These are phyloP conservation scores for Watsonalla cultraria DNA, from an alignment of 2,888 invertebrate genomes.

Conservation along the genomic window DNA sequence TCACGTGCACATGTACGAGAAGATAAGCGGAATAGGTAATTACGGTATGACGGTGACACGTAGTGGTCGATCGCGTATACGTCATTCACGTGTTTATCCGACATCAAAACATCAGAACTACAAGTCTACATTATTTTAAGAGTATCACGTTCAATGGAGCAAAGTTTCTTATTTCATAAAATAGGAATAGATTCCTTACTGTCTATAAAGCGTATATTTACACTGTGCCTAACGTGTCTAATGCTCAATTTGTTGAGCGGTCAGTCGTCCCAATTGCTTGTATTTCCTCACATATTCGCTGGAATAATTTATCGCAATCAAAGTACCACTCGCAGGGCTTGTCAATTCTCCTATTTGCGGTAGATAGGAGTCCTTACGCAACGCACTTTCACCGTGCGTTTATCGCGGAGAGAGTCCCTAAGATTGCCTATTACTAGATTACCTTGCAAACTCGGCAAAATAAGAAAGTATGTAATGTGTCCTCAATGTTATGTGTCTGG, in stretches of 20 bases:
- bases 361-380: constrained; percentile 62
- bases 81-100: too few relatives aligned
- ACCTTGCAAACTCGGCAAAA: constrained; percentile 64
- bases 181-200: too few relatives aligned
- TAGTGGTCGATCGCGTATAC: too few relatives aligned
- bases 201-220: too few relatives aligned
- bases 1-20: too few relatives aligned
- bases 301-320: constrained; percentile 37
- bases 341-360: constrained; percentile 63
- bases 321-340: constrained; percentile 16
- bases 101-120: too few relatives aligned
- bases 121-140: too few relatives aligned
- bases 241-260: constrained; percentile 26
- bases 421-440: constrained; percentile 72
- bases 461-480: constrained; percentile 59
- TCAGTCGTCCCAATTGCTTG: constrained; percentile 23
- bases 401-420: constrained; percentile 62
- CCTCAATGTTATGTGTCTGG: constrained; percentile 29
- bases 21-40: too few relatives aligned
- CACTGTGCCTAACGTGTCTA: constrained; percentile 18
- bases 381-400: constrained; percentile 68
- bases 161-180: too few relatives aligned
- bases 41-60: too few relatives aligned
- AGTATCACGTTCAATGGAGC: too few relatives aligned
- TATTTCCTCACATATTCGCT: constrained; percentile 19